Conservation (phyloP, 2,888 invertebrate genomes). For the Ormyrus labotus region DNA sequence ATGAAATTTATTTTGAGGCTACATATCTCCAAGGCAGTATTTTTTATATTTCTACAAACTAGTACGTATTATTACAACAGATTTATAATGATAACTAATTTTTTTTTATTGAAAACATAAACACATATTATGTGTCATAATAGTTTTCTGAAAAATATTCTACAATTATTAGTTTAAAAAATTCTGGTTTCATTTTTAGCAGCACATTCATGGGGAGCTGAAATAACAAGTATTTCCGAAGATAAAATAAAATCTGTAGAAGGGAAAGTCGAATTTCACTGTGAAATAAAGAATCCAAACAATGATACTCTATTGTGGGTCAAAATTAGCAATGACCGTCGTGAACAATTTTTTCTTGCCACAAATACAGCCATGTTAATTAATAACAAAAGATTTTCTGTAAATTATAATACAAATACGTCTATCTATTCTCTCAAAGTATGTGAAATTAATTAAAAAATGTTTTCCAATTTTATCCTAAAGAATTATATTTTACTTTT, state of each 20-base stretch:
- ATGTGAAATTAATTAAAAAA: not conserved
- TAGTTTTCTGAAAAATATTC: too few species aligned
- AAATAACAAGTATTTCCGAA: not conserved
- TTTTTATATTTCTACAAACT: not conserved
- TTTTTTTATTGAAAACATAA: too few species aligned
- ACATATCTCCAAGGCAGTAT: not conserved
- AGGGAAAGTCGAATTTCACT: slow-evolving; percentile 15
- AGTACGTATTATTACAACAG: not conserved
- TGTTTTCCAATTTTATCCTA: not conserved
- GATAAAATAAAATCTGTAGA: slow-evolving; percentile 8
- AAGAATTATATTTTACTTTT: not conserved
- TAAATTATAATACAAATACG: not conserved
- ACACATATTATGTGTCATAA: too few species aligned
- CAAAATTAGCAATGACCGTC: slow-evolving; percentile 1
- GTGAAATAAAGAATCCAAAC: slow-evolving; percentile 3
- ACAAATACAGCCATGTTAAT: not conserved
- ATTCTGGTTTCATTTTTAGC: not conserved
- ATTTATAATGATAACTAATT: not conserved
- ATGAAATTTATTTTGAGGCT: not conserved
- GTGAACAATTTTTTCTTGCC: not conserved
- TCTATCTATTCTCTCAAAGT: slow-evolving; percentile 23
- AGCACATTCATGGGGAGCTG: not conserved
- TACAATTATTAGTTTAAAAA: not conserved
- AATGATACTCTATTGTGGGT: slow-evolving; percentile 3
- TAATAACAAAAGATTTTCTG: not conserved